Evolutionary conservation across 2,797 vertebrate genomes (phyloP), one percentile per base, ranked within the genome.

Genomic region (Poeciliopsis presidionis): DNA sequence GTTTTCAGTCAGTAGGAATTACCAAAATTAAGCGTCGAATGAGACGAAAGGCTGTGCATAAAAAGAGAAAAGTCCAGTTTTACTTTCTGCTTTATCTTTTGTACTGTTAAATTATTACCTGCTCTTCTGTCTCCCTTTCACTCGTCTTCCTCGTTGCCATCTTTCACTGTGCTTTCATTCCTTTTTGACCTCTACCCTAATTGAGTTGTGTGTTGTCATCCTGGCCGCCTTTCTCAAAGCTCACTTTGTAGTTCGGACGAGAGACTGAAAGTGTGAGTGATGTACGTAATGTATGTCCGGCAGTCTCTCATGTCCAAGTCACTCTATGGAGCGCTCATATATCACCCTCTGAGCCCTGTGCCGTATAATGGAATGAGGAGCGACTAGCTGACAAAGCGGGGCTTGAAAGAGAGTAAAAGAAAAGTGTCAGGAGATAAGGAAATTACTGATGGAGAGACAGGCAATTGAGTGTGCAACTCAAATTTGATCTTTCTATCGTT

Each of bases 251-350:
- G 84, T 85, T 86, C 65, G 78, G 84, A 90, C 88, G 86, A 89
- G 83, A 90, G 86, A 81, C 78, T 77, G 83, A 81, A 74, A 83
- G 84, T 87, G 88, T 89, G 89, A 91, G 79, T 88, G 90, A 89
- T 91, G 87, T 90, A 84, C 83, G 83, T 92, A 89, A 93, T 92
- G 89, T 91, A 92, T 89, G 89, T 92, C 90, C 87, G 86, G 89
- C 89, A 87, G 87, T 91, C 85, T 22, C 82, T 92, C 90, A 91
- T 82, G 90, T 90, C 87, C 83, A 73, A 79, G 82, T 86, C 80
- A 79, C 87, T 84, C 75, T 73, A 75, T 87, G 86, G 88, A 80
- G 84, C 74, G 43, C 82, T 91, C 91, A 53, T 94, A 93, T 77
- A 92, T 93, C 92, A 91, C 45, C 88, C 81, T 77, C 51, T 11